Evolutionary conservation across 64 coral and sea anemone genomes (phyloP).

Genomic region (Orbicella faveolata): DNA sequence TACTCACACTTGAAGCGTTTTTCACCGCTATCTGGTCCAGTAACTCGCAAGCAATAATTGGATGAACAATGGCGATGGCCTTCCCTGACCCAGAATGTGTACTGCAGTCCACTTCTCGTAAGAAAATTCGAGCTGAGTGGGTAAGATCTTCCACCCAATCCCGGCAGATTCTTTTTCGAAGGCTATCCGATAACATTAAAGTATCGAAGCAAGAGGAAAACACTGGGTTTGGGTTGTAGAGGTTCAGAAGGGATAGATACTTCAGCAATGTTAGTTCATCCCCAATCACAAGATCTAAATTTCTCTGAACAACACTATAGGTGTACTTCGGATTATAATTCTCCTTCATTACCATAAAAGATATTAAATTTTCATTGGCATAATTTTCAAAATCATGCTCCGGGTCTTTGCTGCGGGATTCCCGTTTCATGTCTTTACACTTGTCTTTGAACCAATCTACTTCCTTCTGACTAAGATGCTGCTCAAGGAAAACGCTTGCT

Average conservation of each 20-base stretch:
- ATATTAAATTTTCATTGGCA: constrained; percentile 56
- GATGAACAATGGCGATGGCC: constrained; percentile 51
- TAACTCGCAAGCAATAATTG: constrained; percentile 38
- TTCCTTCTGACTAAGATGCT: constrained; percentile 21
- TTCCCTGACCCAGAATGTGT: constrained; percentile 43
- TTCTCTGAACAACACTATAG: constrained; percentile 38
- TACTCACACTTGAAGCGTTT: constrained; percentile 11
- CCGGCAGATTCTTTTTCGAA: constrained; percentile 8
- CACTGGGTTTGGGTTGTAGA: constrained; percentile 32
- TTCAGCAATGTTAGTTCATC: constrained; percentile 40
- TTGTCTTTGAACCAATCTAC: constrained; percentile 60
- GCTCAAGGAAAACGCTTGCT: constrained; percentile 34
- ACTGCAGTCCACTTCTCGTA: constrained; percentile 39
- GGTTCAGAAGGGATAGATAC: constrained; percentile 48
- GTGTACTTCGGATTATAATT: constrained; percentile 60
- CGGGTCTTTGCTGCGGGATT: constrained; percentile 8
- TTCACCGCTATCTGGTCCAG: constrained; percentile 21
- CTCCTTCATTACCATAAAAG: constrained; percentile 77
- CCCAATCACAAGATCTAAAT: constrained; percentile 5
- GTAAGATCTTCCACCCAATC: constrained; percentile 62
- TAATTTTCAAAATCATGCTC: constrained; percentile 47
- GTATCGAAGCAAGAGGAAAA: constrained; percentile 58
- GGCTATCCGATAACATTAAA: constrained; percentile 34
- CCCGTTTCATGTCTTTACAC: constrained; percentile 23
- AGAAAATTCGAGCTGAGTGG: constrained; percentile 41